Evolutionary conservation across 1,140 invertebrate species (phyloP).

Genomic region (Phenacoccus solenopsis): DNA sequence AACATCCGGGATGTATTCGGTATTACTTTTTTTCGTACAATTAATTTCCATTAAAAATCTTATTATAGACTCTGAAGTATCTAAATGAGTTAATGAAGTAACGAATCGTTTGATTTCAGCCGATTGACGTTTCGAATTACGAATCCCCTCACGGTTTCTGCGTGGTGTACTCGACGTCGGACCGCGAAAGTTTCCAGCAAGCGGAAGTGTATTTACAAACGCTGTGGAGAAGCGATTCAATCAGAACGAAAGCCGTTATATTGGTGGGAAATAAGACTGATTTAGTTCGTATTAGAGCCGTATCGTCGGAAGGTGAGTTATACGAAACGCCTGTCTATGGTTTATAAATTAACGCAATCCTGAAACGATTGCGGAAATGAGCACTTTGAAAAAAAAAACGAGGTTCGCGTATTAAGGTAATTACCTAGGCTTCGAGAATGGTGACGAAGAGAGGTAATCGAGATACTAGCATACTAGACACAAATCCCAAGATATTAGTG

Average conservation of each 20-base stretch:
- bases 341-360: no score
- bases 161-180: conserved; percentile 80
- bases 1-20: no score
- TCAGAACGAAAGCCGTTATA: conserved; percentile 71
- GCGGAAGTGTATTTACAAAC: conserved; percentile 66
- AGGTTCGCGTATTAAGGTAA: no score
- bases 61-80: no score
- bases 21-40: no score
- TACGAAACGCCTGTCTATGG: no score
- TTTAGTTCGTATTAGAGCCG: conserved; percentile 69
- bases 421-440: background rate
- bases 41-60: no score
- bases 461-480: background rate
- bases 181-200: conserved; percentile 57
- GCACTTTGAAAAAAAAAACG: no score
- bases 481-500: background rate
- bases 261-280: conserved; percentile 94
- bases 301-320: conserved; percentile 80
- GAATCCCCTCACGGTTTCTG: conserved; percentile 68
- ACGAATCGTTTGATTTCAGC: conserved; percentile 24
- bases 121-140: conserved; percentile 21
- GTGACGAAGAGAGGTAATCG: background rate
- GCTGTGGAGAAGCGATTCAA: conserved; percentile 65
- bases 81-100: no score
- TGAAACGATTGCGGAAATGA: no score